Evolutionary conservation across 1,140 invertebrate species (phyloP).

Genomic region (Meloidogyne hapla): DNA sequence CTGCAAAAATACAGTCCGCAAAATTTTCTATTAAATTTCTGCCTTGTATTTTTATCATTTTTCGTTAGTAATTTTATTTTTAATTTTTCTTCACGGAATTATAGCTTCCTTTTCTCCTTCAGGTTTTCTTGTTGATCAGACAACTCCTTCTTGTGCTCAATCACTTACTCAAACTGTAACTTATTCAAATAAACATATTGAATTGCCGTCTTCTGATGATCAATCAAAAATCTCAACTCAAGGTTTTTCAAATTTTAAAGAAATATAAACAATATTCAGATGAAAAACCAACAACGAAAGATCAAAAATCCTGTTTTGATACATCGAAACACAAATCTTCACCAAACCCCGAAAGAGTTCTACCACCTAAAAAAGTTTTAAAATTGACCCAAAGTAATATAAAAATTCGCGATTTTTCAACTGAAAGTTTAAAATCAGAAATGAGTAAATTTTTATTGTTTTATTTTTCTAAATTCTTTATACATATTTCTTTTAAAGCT

Average conservation of each 20-base stretch:
- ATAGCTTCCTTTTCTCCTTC: neutral
- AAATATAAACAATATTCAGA: neutral
- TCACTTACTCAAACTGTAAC: neutral
- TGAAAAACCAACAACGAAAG: neutral
- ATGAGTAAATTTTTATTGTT: neutral
- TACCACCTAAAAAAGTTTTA: neutral
- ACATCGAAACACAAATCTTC: neutral
- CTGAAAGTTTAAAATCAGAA: neutral
- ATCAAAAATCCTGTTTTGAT: no score
- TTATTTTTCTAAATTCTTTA: no score
- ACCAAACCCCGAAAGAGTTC: neutral
- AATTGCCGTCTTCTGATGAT: neutral
- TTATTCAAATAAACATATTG: neutral
- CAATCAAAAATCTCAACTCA: neutral
- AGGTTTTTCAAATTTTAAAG: neutral
- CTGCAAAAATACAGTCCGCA: no score
- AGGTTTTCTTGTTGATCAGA: neutral
- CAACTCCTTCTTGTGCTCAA: neutral
- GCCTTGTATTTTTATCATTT: no score
- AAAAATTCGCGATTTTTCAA: neutral
- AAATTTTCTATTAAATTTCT: no score
- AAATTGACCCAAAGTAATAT: neutral
- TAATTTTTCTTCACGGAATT: no score
- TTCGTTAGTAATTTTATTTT: no score
- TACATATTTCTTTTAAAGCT: neutral